Percentiles rank a stretch among this genome's conserved stretches.
These are phyloP conservation scores for Dasysyrphus tricinctus DNA, from an alignment of 2,888 invertebrate genomes.

Conservation along the genomic window DNA sequence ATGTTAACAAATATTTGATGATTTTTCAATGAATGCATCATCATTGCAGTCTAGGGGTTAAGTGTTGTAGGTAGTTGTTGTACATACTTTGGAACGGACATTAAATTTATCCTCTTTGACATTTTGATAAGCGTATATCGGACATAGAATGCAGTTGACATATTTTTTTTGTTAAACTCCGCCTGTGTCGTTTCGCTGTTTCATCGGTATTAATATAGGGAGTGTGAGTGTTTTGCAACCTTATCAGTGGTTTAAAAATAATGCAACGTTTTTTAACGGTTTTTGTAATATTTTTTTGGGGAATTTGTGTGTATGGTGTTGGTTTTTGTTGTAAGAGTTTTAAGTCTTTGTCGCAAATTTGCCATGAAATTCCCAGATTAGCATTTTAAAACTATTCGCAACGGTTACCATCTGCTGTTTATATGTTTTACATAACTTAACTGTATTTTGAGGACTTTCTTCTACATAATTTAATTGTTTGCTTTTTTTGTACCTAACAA, in stretches of 20 bases:
- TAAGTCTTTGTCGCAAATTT: constrained; percentile 14
- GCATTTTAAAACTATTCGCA: constrained; percentile 14
- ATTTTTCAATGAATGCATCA: constrained; percentile 61
- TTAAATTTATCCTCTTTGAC: constrained; percentile 52
- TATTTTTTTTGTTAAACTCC: constrained; percentile 6
- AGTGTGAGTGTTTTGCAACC: constrained; percentile 38
- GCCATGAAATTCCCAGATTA: constrained; percentile 53
- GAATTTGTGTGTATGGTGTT: too few species aligned
- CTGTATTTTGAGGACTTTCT: background rate
- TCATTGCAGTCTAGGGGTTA: constrained; percentile 45
- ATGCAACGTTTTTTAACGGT: constrained; percentile 33
- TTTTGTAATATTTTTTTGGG: constrained; percentile 24
- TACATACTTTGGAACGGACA: constrained; percentile 3
- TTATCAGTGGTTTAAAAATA: constrained; percentile 64
- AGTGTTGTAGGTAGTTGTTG: background rate
- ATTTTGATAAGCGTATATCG: constrained; percentile 54
- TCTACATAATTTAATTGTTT: background rate
- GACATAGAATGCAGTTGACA: constrained; percentile 45
- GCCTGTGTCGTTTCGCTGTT: constrained; percentile 5
- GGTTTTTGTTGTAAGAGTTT: background rate
- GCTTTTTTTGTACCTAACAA: too few species aligned
- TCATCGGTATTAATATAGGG: background rate
- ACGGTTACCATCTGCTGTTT: background rate
- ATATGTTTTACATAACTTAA: background rate
- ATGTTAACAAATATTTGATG: constrained; percentile 60